phyloP scores from a whole-genome alignment of 2,113 vertebrate genomes.

The Actinemys pallida region DNA sequence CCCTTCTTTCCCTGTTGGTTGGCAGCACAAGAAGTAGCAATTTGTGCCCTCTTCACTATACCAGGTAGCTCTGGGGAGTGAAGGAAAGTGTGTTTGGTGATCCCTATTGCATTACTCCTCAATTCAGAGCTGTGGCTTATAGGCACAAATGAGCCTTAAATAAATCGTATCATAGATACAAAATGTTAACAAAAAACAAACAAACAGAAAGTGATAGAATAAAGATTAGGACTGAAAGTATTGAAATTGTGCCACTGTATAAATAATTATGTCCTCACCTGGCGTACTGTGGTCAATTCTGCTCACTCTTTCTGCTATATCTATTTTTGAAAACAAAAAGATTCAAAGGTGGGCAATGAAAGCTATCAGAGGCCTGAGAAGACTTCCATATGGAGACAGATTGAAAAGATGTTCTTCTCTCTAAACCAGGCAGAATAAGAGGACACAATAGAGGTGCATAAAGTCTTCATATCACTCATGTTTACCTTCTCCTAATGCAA shows the following conservation, averaged over 20 bases:
- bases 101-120: background rate
- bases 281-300: background rate
- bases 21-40: background rate
- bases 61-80: background rate
- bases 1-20: conserved; percentile 21
- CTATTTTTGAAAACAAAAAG: background rate
- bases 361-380: background rate
- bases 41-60: background rate
- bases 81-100: background rate
- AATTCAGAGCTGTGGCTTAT: background rate
- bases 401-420: background rate
- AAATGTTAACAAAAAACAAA: background rate
- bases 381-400: background rate
- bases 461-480: background rate
- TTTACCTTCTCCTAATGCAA: background rate
- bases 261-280: background rate
- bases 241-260: too few species aligned
- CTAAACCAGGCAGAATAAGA: background rate
- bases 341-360: background rate
- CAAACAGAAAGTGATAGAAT: background rate
- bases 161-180: too few species aligned
- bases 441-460: background rate
- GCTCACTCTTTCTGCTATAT: background rate
- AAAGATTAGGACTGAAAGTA: background rate
- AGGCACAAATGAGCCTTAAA: background rate